Evolutionary conservation across 2,113 vertebrate species (phyloP).

Genomic region (Papio anubis): DNA sequence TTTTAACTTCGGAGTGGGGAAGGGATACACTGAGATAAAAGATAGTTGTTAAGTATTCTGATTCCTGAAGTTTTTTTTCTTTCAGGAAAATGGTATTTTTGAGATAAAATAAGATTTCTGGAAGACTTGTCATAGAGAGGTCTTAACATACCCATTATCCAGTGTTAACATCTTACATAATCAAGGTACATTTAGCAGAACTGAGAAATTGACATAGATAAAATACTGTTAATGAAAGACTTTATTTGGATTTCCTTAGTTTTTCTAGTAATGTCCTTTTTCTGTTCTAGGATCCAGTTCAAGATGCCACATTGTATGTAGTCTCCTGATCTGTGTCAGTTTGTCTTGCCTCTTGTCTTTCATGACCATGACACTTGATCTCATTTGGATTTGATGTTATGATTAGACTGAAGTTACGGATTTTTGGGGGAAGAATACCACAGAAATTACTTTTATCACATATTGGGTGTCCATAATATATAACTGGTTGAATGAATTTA

Average conservation of each 20-base stretch:
- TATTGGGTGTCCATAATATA: background rate
- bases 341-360: slow-evolving; percentile 9
- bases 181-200: background rate
- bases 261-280: background rate
- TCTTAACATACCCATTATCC: background rate
- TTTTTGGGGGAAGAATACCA: background rate
- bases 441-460: background rate
- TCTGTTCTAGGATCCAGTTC: background rate
- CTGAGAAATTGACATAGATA: background rate
- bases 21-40: background rate
- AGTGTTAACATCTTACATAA: background rate
- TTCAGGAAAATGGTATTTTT: background rate
- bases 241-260: background rate
- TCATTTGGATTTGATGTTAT: background rate
- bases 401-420: background rate
- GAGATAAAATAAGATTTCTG: background rate
- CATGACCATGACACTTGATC: background rate
- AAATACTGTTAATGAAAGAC: background rate
- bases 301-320: background rate
- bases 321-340: background rate
- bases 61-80: background rate
- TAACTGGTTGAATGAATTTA: background rate
- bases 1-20: background rate
- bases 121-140: background rate
- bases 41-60: background rate